These are phyloP conservation scores for Temnothorax rugatulus DNA, from an alignment of 2,888 invertebrate genomes.

Conservation along the genomic window DNA sequence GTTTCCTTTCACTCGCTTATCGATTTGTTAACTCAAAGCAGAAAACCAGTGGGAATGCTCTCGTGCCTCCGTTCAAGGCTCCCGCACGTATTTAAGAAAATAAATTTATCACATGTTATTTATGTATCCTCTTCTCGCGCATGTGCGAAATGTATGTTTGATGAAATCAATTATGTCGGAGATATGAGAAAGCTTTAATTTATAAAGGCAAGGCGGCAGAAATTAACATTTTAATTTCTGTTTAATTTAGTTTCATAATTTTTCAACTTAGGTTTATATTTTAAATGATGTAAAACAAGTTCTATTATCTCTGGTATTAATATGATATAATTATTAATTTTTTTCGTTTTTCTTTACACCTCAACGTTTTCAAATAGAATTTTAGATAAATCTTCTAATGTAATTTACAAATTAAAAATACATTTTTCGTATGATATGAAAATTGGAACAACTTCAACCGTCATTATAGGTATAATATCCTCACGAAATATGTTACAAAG, in stretches of 20 bases:
- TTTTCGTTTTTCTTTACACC: neutral
- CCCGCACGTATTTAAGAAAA: constrained; percentile 12
- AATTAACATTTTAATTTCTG: neutral
- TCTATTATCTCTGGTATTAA: neutral
- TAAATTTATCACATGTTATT: constrained; percentile 24
- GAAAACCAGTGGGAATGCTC: constrained; percentile 32
- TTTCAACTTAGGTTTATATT: neutral
- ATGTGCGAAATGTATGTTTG: neutral
- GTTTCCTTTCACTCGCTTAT: constrained; percentile 72
- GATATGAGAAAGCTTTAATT: neutral
- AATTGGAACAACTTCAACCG: neutral
- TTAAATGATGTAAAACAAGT: neutral
- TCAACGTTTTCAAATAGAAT: neutral
- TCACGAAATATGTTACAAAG: neutral
- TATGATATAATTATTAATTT: neutral
- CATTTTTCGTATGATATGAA: neutral
- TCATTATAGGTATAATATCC: neutral
- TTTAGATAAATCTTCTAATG: neutral
- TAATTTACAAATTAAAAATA: neutral
- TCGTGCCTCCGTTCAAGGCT: constrained; percentile 32
- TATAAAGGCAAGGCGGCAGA: neutral
- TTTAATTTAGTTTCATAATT: neutral
- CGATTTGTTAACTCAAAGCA: constrained; percentile 52
- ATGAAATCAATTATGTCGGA: neutral
- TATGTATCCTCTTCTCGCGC: neutral